Percentiles rank a stretch among this genome's conserved stretches.
These are phyloP conservation scores for Vanacampus margaritifer DNA, from an alignment of 2,113 vertebrate genomes.

Conservation along the genomic window DNA sequence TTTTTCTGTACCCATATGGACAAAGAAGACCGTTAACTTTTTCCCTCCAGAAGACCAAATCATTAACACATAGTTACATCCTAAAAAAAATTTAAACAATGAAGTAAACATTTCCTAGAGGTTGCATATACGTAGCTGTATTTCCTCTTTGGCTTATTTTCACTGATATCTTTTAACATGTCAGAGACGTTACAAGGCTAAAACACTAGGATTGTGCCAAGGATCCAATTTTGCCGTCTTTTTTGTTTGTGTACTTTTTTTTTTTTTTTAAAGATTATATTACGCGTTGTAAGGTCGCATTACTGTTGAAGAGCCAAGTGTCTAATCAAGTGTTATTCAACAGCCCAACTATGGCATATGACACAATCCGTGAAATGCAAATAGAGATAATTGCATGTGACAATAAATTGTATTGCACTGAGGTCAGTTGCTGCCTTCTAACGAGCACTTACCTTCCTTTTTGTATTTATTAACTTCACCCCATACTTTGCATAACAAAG, in stretches of 20 bases:
- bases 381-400: neutral
- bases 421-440: neutral
- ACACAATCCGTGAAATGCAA: neutral
- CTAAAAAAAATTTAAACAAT: neutral
- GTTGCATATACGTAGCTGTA: neutral
- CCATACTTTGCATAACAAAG: constrained; percentile 10
- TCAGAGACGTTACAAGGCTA: too few species aligned
- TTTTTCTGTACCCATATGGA: neutral
- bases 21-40: neutral
- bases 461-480: neutral
- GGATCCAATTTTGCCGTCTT: neutral
- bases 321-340: neutral
- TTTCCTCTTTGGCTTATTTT: too few species aligned
- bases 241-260: neutral
- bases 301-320: neutral
- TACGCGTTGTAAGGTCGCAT: neutral
- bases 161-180: too few species aligned
- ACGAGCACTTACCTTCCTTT: neutral
- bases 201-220: too few species aligned
- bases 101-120: neutral
- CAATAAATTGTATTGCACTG: neutral
- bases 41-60: neutral
- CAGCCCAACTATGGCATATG: neutral
- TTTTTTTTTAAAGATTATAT: neutral
- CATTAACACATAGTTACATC: neutral